Evolutionary conservation across 2,888 invertebrate species (phyloP), one percentile per base, ranked within the genome.

Genomic region (Ganaspis brasiliensis): DNA sequence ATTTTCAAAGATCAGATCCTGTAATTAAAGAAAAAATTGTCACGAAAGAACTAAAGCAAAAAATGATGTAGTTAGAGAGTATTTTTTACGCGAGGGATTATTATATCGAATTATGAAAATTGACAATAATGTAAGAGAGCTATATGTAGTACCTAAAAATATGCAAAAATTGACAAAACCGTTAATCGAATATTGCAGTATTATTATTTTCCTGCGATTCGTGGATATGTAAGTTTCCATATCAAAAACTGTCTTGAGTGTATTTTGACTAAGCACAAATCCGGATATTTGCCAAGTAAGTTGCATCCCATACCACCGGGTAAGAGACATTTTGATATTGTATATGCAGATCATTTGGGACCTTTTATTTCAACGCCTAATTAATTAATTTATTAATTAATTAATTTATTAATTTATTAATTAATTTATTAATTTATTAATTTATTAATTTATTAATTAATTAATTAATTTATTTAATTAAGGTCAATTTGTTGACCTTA

Each of bases 251-350:
- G 86, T 76, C 19, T 86, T 9, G 79, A 82, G 16, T 87, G 86
- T 74, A 76, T 80, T 2, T 31, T 83, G 40, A 75, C 37, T 8
- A 85, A 85, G 71, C 16, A 21, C 5, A 74, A 67, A 35, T 71
- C 76, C 5, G 85, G 86, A 5, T 81, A 73, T 21, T 79, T 76
- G 74, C 73, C 72, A 8, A 83, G 84, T 8, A 63, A 76, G 8
- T 52, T 86, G 4, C 82, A 86, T 57, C 84, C 82, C 19, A 84
- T 84, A 14, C 81, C 82, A 0, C 81, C 81, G 0, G 86, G 82
- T 8, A 71, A 31, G 16, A 55, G 83, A 52, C 84, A 85, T 2
- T 87, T 87, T 59, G 83, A 59, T 1, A 59, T 82, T 3, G 75
- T 86, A 0, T 80, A 86, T 37, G 19, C 83, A 0, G 84, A 85